Conservation (phyloP, 1,140 invertebrate species). For the Parapsyche elsis region DNA sequence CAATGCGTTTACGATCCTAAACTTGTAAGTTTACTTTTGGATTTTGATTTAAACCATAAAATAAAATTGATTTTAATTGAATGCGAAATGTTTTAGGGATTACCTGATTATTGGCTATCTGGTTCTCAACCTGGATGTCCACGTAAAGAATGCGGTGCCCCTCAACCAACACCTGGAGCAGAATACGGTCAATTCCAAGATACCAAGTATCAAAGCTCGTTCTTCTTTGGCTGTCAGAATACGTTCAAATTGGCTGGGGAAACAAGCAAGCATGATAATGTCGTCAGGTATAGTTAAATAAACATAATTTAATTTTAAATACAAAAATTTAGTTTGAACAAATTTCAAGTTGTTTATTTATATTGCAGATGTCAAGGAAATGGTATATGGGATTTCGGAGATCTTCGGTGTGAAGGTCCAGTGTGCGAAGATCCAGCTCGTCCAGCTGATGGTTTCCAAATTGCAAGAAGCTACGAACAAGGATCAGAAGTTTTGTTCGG, state of each 20-base stretch:
- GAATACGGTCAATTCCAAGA: slow-evolving; percentile 90
- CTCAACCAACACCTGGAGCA: slow-evolving; percentile 89
- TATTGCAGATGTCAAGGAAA: slow-evolving; percentile 81
- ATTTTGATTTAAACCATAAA: slow-evolving; percentile 37
- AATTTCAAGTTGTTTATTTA: slow-evolving; percentile 23
- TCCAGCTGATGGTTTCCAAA: slow-evolving; percentile 90
- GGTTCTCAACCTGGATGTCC: slow-evolving; percentile 87
- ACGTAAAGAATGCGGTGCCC: slow-evolving; percentile 86
- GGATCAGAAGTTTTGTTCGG: slow-evolving; percentile 90
- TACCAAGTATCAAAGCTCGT: slow-evolving; percentile 90
- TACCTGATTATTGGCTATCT: slow-evolving; percentile 93
- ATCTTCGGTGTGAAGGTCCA: slow-evolving; percentile 94
- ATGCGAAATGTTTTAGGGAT: slow-evolving; percentile 68
- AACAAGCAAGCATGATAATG: slow-evolving; percentile 89
- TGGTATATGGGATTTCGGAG: slow-evolving; percentile 97
- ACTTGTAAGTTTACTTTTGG: slow-evolving; percentile 67
- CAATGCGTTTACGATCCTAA: slow-evolving; percentile 97
- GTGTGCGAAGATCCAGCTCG: slow-evolving; percentile 95
- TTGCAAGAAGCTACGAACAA: slow-evolving; percentile 92
- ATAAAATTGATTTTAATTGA: slow-evolving; percentile 17
- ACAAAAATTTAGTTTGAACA: neutral
- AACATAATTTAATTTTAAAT: neutral
- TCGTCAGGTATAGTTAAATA: slow-evolving; percentile 72
- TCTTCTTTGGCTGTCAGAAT: slow-evolving; percentile 96
- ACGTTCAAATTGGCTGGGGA: slow-evolving; percentile 95